These are phyloP conservation scores for Hybognathus amarus DNA, from an alignment of 2,797 vertebrate species.

Conservation along the genomic window DNA sequence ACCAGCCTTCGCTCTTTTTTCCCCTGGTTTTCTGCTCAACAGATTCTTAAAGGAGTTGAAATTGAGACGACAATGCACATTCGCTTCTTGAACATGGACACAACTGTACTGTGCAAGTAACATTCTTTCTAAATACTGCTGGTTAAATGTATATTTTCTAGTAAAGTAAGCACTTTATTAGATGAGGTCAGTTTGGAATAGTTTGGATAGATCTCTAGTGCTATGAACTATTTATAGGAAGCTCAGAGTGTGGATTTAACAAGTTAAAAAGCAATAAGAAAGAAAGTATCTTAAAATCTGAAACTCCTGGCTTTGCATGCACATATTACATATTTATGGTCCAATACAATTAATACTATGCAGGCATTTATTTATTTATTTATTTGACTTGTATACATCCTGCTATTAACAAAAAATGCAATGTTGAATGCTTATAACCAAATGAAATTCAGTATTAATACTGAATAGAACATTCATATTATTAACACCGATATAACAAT, in stretches of 20 bases:
- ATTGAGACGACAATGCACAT: conserved; percentile 95
- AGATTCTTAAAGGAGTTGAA: conserved; percentile 92
- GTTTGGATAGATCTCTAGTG: conserved; percentile 14
- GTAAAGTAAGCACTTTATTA: conserved; percentile 61
- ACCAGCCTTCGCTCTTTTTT: conserved; percentile 2
- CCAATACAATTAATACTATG: neutral
- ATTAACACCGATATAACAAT: conserved; percentile 11
- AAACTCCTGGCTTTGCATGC: conserved; percentile 20
- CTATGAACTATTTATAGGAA: conserved; percentile 17
- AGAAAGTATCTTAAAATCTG: neutral
- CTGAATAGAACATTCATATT: neutral
- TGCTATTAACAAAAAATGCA: neutral
- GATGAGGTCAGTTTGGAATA: conserved; percentile 4
- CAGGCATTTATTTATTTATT: conserved; percentile 23
- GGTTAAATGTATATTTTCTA: conserved; percentile 62
- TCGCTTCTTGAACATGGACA: conserved; percentile 90
- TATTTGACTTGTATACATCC: neutral
- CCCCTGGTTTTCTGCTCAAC: conserved; percentile 37
- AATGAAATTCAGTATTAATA: neutral
- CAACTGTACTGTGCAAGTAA: conserved; percentile 88
- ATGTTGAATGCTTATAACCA: neutral
- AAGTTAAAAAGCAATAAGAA: conserved; percentile 18
- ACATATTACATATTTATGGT: neutral
- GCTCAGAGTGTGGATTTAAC: conserved; percentile 1
- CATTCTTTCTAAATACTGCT: conserved; percentile 45